Conservation (phyloP, 2,888 invertebrate species). For the Hermodice carunculata region DNA sequence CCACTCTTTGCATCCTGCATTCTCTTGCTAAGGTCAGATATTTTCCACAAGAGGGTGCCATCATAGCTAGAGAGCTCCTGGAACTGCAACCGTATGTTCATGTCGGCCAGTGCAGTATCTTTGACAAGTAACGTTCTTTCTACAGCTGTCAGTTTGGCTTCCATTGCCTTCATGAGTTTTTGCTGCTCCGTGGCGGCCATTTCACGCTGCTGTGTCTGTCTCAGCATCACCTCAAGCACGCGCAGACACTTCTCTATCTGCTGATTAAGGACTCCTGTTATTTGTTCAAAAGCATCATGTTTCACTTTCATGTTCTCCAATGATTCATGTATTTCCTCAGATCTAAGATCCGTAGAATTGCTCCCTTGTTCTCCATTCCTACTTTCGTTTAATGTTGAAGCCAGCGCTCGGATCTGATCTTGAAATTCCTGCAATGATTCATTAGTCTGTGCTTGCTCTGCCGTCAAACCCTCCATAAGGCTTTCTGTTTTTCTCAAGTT, state of each 20-base stretch:
- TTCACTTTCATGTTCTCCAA: neutral
- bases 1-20: slow-evolving; percentile 58
- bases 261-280: neutral
- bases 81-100: neutral
- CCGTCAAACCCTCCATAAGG: too few relatives aligned
- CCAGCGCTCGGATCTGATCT: too few relatives aligned
- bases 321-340: neutral
- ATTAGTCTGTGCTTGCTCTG: too few relatives aligned
- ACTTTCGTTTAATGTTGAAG: too few relatives aligned
- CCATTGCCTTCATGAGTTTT: neutral
- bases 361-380: too few relatives aligned
- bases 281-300: neutral
- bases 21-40: slow-evolving; percentile 55
- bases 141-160: neutral
- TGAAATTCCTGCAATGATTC: too few relatives aligned
- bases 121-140: neutral
- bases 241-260: neutral
- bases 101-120: neutral
- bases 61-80: slow-evolving; percentile 57
- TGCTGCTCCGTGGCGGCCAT: neutral
- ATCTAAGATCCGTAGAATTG: too few relatives aligned
- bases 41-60: slow-evolving; percentile 65
- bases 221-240: neutral
- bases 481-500: too few relatives aligned
- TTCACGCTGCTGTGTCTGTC: too few relatives aligned